Evolutionary conservation across 2,888 invertebrate species (phyloP).

Genomic region (Hipparchia semele): DNA sequence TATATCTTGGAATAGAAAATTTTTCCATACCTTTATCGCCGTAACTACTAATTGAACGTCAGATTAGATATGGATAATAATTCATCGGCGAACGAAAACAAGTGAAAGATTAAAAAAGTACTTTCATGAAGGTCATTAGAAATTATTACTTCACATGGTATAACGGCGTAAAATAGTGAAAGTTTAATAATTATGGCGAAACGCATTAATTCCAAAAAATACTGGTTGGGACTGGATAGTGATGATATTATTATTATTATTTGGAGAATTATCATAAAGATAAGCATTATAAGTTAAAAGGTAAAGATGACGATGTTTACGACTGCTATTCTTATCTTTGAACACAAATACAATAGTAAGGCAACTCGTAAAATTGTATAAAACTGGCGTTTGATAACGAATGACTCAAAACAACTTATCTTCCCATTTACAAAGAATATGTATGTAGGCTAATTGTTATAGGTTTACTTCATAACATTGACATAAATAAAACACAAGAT

Average conservation of each 20-base stretch:
- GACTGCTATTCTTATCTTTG: background rate
- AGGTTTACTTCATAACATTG: constrained; percentile 5
- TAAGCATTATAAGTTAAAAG: background rate
- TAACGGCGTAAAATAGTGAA: background rate
- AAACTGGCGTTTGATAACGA: constrained; percentile 16
- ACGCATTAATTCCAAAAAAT: background rate
- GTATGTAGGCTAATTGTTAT: constrained; percentile 36
- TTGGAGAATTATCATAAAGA: background rate
- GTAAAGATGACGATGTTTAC: constrained; percentile 6
- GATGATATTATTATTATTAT: background rate
- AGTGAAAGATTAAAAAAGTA: constrained; percentile 21
- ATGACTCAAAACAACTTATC: constrained; percentile 24
- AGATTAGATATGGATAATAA: constrained; percentile 33
- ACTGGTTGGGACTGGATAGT: background rate
- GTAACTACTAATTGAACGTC: constrained; percentile 33
- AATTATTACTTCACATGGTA: background rate
- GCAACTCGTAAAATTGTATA: constrained; percentile 10
- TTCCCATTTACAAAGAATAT: constrained; percentile 16
- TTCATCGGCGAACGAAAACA: background rate
- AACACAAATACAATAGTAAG: background rate
- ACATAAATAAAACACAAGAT: constrained; percentile 1
- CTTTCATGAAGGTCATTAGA: background rate
- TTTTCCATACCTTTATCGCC: constrained; percentile 2
- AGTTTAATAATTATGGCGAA: background rate
- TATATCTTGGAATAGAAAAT: constrained; percentile 26